Evolutionary conservation across 2,797 vertebrate species (phyloP), one percentile per base, ranked within the genome.

Genomic region (Pteronotus mesoamericanus): DNA sequence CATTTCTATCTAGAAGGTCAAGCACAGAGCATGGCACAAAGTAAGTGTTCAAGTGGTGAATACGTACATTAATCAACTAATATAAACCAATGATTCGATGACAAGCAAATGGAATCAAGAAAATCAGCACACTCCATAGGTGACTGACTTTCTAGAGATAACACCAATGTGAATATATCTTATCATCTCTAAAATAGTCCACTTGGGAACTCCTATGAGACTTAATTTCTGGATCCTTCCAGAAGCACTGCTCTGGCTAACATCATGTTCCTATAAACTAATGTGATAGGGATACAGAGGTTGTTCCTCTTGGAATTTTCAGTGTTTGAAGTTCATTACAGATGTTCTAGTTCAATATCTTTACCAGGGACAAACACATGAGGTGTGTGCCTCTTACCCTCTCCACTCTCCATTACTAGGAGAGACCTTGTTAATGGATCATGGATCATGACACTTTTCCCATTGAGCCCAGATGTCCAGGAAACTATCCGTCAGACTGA

Each of bases 401-500:
- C 24, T 57, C 32, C 12, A 84, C 2, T 59, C 44, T 24, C 55
- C 12, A 32, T 16, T 26, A 46, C 55, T n/a, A 83, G 74, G 64
- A 77, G 78, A 91, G 64, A 96, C 89, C 69, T 96, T 80, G 9
- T 59, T 91, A 92, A 92, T 91, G 32, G 82, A 96, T 90, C 72
- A 92, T 91, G 32, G 82, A 96, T 90, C 72, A 39, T 55, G 55
- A 77, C 42, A 22, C 15, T 78, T 24, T 77, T 92, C 24, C 55
- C 69, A 15, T 8, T 29, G 77, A 94, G 90, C 39, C 64, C 78
- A 48, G 39, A 77, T 32, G 77, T 46, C 68, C 77, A 78, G 48
- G 16, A 71, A 59, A 72, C 46, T 61, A 89, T 91, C 61, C 68
- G 94, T 95, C 86, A 96, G 72, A 46, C 34, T 55, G 32, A 48